Evolutionary conservation across 1,140 invertebrate genomes (phyloP).

Genomic region (Neodiprion virginianus): DNA sequence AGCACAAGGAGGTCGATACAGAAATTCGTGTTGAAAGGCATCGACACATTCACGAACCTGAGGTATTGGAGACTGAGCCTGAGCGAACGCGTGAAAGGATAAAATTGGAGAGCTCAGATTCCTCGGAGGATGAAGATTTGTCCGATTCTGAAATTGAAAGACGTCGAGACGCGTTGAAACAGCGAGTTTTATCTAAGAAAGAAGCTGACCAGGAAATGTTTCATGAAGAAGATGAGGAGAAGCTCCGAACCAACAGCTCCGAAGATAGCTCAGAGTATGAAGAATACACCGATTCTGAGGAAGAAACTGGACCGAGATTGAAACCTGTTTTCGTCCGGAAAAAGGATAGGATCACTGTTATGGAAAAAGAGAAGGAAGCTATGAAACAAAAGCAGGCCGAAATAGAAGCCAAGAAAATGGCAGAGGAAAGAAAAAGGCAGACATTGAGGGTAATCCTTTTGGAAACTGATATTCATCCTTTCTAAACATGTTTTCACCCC

Average conservation of each 20-base stretch:
- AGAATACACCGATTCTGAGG: constrained; percentile 90
- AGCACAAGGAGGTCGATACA: constrained; percentile 66
- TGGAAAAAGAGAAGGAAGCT: constrained; percentile 91
- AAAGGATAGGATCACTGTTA: constrained; percentile 91
- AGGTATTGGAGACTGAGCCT: constrained; percentile 72
- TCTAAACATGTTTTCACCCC: background rate
- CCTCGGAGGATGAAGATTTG: constrained; percentile 74
- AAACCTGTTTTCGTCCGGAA: constrained; percentile 98
- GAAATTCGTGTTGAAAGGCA: constrained; percentile 63
- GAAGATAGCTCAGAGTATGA: constrained; percentile 84
- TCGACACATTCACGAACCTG: constrained; percentile 73
- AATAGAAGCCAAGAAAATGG: constrained; percentile 67
- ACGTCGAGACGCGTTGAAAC: constrained; percentile 73
- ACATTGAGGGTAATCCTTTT: constrained; percentile 73
- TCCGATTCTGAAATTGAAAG: constrained; percentile 86
- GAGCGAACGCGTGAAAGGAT: constrained; percentile 45
- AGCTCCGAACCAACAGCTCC: constrained; percentile 73
- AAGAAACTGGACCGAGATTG: constrained; percentile 86
- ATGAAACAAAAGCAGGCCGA: constrained; percentile 81
- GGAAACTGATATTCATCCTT: constrained; percentile 6
- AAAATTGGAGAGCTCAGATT: constrained; percentile 60
- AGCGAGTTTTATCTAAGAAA: constrained; percentile 73
- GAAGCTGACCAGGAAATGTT: constrained; percentile 68
- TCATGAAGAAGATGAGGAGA: constrained; percentile 77
- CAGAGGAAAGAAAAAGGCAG: constrained; percentile 74